Evolutionary conservation across 2,797 vertebrate genomes (phyloP).

Genomic region (Gambusia yucatana): DNA sequence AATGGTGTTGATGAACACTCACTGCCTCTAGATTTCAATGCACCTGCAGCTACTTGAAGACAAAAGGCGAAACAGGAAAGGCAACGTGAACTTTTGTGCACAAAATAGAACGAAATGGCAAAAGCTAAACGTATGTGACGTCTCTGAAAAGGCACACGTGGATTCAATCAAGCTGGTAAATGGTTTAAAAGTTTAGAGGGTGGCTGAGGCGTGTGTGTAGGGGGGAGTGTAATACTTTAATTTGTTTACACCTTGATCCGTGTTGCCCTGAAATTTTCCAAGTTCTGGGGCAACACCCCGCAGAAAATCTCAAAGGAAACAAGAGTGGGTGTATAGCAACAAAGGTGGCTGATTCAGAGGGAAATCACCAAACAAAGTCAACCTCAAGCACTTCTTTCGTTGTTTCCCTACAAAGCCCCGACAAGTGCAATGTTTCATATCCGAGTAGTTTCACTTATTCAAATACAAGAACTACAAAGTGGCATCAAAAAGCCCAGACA

Average conservation of each 20-base stretch:
- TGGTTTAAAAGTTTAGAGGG: not conserved
- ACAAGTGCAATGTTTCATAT: not conserved
- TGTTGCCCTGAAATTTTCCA: constrained; percentile 42
- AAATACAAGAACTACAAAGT: too few species aligned
- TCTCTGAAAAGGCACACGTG: not conserved
- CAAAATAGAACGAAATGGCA: constrained; percentile 17
- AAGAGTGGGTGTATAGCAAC: constrained; percentile 57
- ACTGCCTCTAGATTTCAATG: constrained; percentile 7
- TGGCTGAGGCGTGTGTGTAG: too few species aligned
- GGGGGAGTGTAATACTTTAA: not conserved
- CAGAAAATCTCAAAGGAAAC: constrained; percentile 60
- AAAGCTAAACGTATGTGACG: not conserved
- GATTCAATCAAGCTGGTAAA: not conserved
- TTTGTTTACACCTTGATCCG: constrained; percentile 2
- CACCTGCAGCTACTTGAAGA: constrained; percentile 49
- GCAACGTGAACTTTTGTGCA: not conserved
- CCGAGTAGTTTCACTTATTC: not conserved
- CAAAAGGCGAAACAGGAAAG: constrained; percentile 7
- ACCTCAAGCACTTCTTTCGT: constrained; percentile 6
- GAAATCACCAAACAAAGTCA: constrained; percentile 49
- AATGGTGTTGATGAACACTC: not conserved
- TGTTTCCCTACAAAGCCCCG: constrained; percentile 1
- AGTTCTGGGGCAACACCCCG: constrained; percentile 51
- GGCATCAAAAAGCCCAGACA: not conserved
- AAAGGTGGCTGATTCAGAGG: constrained; percentile 40